Evolutionary conservation across 2,797 vertebrate genomes (phyloP), one percentile per base, ranked within the genome.

Genomic region (Bucorvus abyssinicus): DNA sequence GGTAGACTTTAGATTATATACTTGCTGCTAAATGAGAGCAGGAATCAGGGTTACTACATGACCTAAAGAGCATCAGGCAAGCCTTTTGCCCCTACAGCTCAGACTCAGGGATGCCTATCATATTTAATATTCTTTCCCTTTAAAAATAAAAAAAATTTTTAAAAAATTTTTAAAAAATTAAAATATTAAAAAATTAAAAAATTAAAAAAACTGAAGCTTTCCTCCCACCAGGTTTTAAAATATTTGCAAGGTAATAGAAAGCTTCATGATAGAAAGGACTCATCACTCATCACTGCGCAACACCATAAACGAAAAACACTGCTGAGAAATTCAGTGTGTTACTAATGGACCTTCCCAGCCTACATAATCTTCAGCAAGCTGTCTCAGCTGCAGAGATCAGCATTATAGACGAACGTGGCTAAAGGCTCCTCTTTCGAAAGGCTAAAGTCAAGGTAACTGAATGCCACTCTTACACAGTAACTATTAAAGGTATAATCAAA

Each of bases 401-500:
- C 16, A 14, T 36, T 38, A 16, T 4, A 40, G 38, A 40, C 38
- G 14, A 74, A 42, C 0, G 0, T 19, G 20, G 38, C 14, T 73
- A 34, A 89, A 47, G 17, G 2, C 12, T 81, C n/a, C 24, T 36
- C 6, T 42, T 68, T 27, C 7, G 10, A 64, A 71, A 79, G 38
- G 13, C 55, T 73, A 34, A 65, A 70, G 4, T 36, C 23, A 10
- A 63, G 14, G 15, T 47, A 57, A 36, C 8, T 8, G 64, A 73
- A 50, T 74, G 32, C 21, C 82, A 23, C 38, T 64, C 40, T 71
- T 71, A 55, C 36, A 60, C 68, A 47, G 30, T 52, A 90, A 67
- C 36, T 65, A 16, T 71, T 93, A 91, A 89, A 81, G 61, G 15
- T 47, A 50, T 79, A 90, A 84, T 93, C 70, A 88, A 73, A 95